Percentiles rank a stretch among this genome's conserved stretches.
These are phyloP conservation scores for Mactra quadrangularis DNA, from an alignment of 1,140 invertebrate genomes.

Conservation along the genomic window DNA sequence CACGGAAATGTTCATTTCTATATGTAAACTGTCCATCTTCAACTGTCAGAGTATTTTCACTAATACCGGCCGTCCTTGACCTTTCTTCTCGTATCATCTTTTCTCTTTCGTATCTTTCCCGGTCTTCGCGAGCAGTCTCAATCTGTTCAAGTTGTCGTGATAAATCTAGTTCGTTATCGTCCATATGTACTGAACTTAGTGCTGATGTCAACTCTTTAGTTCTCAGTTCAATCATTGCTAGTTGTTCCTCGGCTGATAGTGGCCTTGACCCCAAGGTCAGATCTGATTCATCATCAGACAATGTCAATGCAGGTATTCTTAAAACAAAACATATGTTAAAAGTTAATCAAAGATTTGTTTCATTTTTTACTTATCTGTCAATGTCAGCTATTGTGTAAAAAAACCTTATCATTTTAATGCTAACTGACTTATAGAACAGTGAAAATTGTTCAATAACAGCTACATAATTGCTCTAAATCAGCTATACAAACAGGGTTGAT, in stretches of 20 bases:
- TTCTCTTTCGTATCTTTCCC: slow-evolving; percentile 2
- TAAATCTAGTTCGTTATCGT: slow-evolving; percentile 11
- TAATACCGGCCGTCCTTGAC: background rate
- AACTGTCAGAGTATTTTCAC: slow-evolving; percentile 17
- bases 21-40: slow-evolving; percentile 50
- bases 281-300: slow-evolving; percentile 16
- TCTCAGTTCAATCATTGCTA: slow-evolving; percentile 18
- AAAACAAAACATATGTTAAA: slow-evolving; percentile 4
- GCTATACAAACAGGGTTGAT: too few relatives aligned
- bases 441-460: too few relatives aligned
- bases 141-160: slow-evolving; percentile 24
- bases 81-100: slow-evolving; percentile 19
- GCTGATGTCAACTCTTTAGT: slow-evolving; percentile 29
- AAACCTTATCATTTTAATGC: too few relatives aligned
- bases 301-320: slow-evolving; percentile 9
- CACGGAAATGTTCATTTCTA: slow-evolving; percentile 53
- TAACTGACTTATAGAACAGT: too few relatives aligned
- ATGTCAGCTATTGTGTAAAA: too few relatives aligned
- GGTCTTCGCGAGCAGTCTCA: slow-evolving; percentile 25
- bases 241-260: slow-evolving; percentile 36
- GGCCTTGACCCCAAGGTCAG: background rate
- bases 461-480: too few relatives aligned
- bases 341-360: too few relatives aligned
- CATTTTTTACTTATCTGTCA: too few relatives aligned
- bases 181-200: slow-evolving; percentile 23